Evolutionary conservation across 64 coral and sea anemone species (phyloP), one percentile per base, ranked within the genome.

Genomic region (Exaiptasia diaphana): DNA sequence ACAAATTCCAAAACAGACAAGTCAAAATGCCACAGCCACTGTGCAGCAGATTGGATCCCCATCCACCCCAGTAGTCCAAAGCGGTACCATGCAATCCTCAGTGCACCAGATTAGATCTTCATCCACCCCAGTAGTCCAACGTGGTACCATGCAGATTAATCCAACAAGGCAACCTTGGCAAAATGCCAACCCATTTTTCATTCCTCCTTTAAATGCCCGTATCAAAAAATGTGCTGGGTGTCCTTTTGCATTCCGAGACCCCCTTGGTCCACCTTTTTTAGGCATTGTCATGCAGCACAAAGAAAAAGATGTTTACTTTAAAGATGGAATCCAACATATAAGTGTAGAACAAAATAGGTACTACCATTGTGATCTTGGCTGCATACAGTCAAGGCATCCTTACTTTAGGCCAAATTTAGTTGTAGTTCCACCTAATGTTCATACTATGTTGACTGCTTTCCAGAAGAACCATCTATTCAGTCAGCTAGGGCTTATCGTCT

Each of bases 211-310:
- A 79, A 63, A 14, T 27, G 38, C 5, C 37, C 56, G 22, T 3
- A 58, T 83, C 21, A 83, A 73, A 29, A 83, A 83, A 30, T 83
- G 46, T 28, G 61, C 80, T 70, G 80, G 80, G 12, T 83, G 80
- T 39, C 26, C 31, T 25, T 71, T 57, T 38, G 35, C 33, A 52
- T 71, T 71, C 41, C 33, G 64, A 71, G 80, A 83, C 32, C 41
- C 36, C 15, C 38, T 32, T 50, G 65, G 20, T 61, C 71, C 53
- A 28, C 53, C 55, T 62, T 63, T 63, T 38, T 36, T 86, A 22
- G 70, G 69, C 36, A 28, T 64, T 74, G 70, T 75, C 4, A 86
- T 86, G 33, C 80, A 83, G 41, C 80, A 65, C 28, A 85, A 75
- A 75, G 69, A 75, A 34, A 75, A 65, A 64, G 39, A 75, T 18